Base-by-base conservation (phyloP, 1,140 invertebrate genomes). In the Goniozus legneri region DNA sequence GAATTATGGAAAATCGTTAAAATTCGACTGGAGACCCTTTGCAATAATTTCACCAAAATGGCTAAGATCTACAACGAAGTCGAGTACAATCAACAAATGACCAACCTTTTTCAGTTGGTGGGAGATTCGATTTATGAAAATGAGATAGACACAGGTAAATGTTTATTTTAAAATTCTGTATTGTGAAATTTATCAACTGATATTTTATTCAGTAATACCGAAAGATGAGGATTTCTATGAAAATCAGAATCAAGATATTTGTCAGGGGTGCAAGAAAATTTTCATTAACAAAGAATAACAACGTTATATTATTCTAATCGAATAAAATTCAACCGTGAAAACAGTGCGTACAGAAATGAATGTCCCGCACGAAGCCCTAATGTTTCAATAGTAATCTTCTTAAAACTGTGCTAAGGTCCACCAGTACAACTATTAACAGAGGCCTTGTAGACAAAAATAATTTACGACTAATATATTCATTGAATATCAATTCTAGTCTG, bases 1-100 rank as follows among this genome's bases (percentile, higher is more conserved):
- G 56, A 60, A 40, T 22, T 65, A 13, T 47, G 48, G n/a, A 60
- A 55, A 31, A 40, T 61, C 2, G 49, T 65, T 13, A 50, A 44
- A 38, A 52, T 31, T 15, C 48, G 47, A 16, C 31, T 59, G 33
- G 22, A 22, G 13, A 19, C 37, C 1, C 37, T 62, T 8, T 8
- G 24, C 7, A 27, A 57, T 37, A 37, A 37, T 33, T 55, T 60
- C 21, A 33, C 24, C 13, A 47, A 39, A 16, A 40, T 57, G 8
- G 31, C 19, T 2, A 36, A 52, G n/a, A 52, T 54, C 21, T 51
- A 32, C 31, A 30, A 35, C 7, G 40, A 59, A 7, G 16, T 21
- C 0, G 34, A 60, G 12, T 39, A 30, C 30, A 36, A 7, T 22
- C 52, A 49, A 13, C 14, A 50, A 32, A 43, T 21, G 12, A 13